Percentiles rank a stretch among this genome's conserved stretches.
These are phyloP conservation scores for Callosobruchus maculatus DNA, from an alignment of 2,888 invertebrate genomes.

Conservation along the genomic window DNA sequence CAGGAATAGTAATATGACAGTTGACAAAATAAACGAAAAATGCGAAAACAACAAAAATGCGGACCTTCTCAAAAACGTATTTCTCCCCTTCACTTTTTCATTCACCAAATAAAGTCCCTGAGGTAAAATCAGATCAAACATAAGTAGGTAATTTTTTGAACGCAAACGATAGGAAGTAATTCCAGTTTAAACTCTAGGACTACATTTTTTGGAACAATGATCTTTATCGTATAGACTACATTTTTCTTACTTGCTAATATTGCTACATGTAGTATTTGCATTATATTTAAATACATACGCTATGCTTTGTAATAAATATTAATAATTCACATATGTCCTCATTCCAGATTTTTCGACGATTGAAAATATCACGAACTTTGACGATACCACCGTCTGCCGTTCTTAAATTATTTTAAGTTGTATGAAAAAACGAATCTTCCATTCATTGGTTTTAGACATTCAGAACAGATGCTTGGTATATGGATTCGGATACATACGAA, in stretches of 20 bases:
- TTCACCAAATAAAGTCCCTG: not conserved
- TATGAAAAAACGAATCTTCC: too few species aligned
- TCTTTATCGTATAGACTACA: slow-evolving; percentile 21
- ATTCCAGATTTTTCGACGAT: not conserved
- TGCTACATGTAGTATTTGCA: slow-evolving; percentile 36
- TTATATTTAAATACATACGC: not conserved
- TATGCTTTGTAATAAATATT: not conserved
- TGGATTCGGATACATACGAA: too few species aligned
- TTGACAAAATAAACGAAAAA: not conserved
- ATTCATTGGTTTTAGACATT: too few species aligned
- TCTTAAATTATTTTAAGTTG: too few species aligned
- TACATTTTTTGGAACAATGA: slow-evolving; percentile 25
- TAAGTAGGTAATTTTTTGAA: not conserved
- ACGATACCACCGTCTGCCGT: too few species aligned
- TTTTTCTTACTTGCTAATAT: slow-evolving; percentile 32
- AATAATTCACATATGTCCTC: not conserved
- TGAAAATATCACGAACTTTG: not conserved
- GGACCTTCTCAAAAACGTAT: not conserved
- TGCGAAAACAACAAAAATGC: not conserved
- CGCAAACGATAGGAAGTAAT: not conserved
- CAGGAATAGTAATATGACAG: not conserved
- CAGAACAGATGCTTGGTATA: too few species aligned
- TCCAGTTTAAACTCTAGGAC: not conserved
- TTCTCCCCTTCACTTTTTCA: too few species aligned
- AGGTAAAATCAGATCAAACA: not conserved